Base-by-base conservation (phyloP, 2,888 invertebrate genomes). In the Cheilosia grossa region DNA sequence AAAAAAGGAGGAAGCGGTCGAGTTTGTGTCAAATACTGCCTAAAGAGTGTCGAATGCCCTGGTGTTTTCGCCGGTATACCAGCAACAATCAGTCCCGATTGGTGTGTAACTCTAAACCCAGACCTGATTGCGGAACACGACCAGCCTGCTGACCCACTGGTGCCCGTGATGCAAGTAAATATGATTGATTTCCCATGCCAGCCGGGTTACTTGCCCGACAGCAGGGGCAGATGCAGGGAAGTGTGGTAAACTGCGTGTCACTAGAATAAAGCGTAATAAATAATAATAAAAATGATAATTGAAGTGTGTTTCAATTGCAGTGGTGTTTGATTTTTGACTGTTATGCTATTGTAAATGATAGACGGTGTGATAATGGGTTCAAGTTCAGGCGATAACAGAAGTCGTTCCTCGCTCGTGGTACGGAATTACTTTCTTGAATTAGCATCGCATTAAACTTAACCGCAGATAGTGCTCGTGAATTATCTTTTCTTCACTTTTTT, bases 161-260 rank as follows among this genome's bases (percentile, higher is more conserved):
- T 17, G 5, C 0, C 56, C 27, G 40, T 88, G 27, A 89, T 89
- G 90, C 82, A 87, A 53, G 90, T 91, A 9, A 90, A 91, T 63
- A 89, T 91, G 89, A 91, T 91, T 78, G 91, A 91, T 80, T 91
- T 91, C 54, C 91, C 91, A 49, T 91, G 91, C 70, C 90, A 90
- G 77, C 90, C 91, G 0, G 90, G 90, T 49, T 91, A 89, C 47
- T 81, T 91, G 74, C 91, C 91, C 64, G 91, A 91, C 77, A 88
- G 89, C 51, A 89, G 89, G 9, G 91, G 91, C 9, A 90, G 90
- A 66, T 91, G 91, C 73, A 90, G 91, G 53, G 90, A 90, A 82
- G 89, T 91, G 19, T 91, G 90, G 90, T 90, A 82, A 82, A 59
- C 7, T 64, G 21, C 17, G 19, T 40, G n/a, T 33, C 10, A 10